These are phyloP conservation scores for Actias luna DNA, from an alignment of 2,888 invertebrate genomes.

Conservation along the genomic window DNA sequence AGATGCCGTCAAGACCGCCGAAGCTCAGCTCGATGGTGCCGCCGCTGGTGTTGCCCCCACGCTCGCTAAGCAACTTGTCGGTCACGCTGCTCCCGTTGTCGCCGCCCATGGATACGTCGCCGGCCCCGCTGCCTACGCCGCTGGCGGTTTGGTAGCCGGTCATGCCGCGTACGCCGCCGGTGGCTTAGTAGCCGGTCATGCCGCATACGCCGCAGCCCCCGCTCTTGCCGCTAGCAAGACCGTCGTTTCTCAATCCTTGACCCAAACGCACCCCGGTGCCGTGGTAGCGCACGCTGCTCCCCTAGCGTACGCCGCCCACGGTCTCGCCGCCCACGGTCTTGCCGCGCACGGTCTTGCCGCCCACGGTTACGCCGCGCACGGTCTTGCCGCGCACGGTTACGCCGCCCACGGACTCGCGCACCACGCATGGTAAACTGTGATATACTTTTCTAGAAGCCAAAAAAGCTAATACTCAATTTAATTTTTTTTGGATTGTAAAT, in stretches of 20 bases:
- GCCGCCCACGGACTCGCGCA: slow-evolving; percentile 46
- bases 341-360: slow-evolving; percentile 31
- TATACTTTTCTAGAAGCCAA: slow-evolving; percentile 62
- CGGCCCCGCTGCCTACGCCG: slow-evolving; percentile 37
- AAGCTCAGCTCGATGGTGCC: slow-evolving; percentile 72
- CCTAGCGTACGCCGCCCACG: slow-evolving; percentile 30
- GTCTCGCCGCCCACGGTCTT: slow-evolving; percentile 34
- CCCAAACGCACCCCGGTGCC: slow-evolving; percentile 68
- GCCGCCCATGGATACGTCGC: slow-evolving; percentile 28
- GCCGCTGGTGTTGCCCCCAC: slow-evolving; percentile 73
- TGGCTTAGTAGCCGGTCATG: slow-evolving; percentile 32
- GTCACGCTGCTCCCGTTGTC: slow-evolving; percentile 45
- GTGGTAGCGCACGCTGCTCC: slow-evolving; percentile 44
- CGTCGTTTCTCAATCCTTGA: slow-evolving; percentile 61
- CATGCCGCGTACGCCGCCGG: slow-evolving; percentile 34
- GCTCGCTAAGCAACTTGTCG: slow-evolving; percentile 70
- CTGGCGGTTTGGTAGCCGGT: no score
- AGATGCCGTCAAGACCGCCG: slow-evolving; percentile 70
- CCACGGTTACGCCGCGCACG: slow-evolving; percentile 32
- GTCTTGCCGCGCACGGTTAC: slow-evolving; percentile 34
- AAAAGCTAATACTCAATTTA: slow-evolving; percentile 72
- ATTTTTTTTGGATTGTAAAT: slow-evolving; percentile 64
- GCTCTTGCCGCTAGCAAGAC: slow-evolving; percentile 51
- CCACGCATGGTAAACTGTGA: slow-evolving; percentile 77
- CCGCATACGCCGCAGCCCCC: slow-evolving; percentile 38